Evolutionary conservation across 2,113 vertebrate species (phyloP), one percentile per base, ranked within the genome.

Genomic region (Percina caprodes): DNA sequence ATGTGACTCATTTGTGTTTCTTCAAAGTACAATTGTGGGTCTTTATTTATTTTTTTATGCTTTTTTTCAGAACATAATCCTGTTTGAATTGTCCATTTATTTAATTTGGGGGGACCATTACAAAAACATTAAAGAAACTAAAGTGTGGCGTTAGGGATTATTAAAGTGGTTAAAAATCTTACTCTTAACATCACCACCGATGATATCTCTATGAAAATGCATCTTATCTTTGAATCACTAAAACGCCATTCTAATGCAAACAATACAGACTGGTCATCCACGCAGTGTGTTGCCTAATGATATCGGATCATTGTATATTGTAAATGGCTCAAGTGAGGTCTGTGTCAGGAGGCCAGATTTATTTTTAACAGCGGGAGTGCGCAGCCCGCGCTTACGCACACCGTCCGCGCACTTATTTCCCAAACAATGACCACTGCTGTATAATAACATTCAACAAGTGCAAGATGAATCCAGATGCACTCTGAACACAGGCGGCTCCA

Each of bases 401-500:
- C 15, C 69, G 26, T 63, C 58, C 72, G 84, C 72, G 45, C 73
- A 30, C 59, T 73, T 63, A n/a, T 68, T 56, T 7, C n/a, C 58
- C 12, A 60, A 61, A 91, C 82, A 86, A 86, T 76, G 59, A 15
- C 33, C 65, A 9, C 82, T 62, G 78, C 83, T 1, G 54, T 55
- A 52, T 86, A 75, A 86, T 83, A 75, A 58, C 66, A 74, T 79
- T 90, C 86, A 86, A 85, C 79, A 83, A 84, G 79, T 82, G 74
- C 58, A 18, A 54, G 69, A 42, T 87, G 33, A 60, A 88, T 92
- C 52, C 78, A 83, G 54, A 5, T 30, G 65, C 65, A 54, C 84
- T 82, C 86, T 74, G 65, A 73, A 68, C 70, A 61, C 67, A 42
- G 49, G 74, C 79, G 65, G 85, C 80, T 71, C 39, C 75, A 12